Evolutionary conservation across 2,888 invertebrate species (phyloP).

Genomic region (Xestoiulus laeticollis): DNA sequence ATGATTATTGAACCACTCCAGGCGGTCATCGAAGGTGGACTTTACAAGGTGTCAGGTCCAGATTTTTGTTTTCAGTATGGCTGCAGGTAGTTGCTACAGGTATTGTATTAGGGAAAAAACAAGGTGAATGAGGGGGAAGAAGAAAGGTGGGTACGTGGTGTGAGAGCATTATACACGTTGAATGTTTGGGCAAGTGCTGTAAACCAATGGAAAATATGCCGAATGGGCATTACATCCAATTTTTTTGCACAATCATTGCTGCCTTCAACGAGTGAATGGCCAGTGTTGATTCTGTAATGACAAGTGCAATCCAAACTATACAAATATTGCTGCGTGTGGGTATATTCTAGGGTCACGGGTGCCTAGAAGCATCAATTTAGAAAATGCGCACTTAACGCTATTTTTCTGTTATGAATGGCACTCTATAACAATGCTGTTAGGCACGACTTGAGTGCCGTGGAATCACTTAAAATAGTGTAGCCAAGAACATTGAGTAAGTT

Average conservation of each 20-base stretch:
- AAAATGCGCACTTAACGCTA: slow-evolving; percentile 31
- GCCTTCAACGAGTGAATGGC: slow-evolving; percentile 35
- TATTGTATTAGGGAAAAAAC: background rate
- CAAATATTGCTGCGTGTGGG: slow-evolving; percentile 28
- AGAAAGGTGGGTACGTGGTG: slow-evolving; percentile 28
- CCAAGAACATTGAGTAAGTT: background rate
- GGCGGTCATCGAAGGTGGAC: slow-evolving; percentile 9
- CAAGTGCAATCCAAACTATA: slow-evolving; percentile 35
- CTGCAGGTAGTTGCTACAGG: background rate
- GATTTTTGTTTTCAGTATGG: background rate
- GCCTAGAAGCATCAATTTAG: slow-evolving; percentile 1
- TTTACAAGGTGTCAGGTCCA: background rate
- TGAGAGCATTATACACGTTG: background rate
- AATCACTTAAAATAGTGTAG: slow-evolving; percentile 43
- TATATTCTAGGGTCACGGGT: slow-evolving; percentile 20
- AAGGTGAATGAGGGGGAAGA: slow-evolving; percentile 16
- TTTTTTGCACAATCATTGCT: slow-evolving; percentile 32
- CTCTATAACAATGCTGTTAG: slow-evolving; percentile 35
- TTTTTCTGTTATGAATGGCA: slow-evolving; percentile 29
- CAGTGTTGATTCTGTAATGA: slow-evolving; percentile 41
- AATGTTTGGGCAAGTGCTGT: background rate
- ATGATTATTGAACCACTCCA: background rate
- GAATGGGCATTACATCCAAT: background rate
- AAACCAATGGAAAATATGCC: background rate
- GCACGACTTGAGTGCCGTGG: slow-evolving; percentile 48